Conservation (phyloP, 2,797 vertebrate genomes). For the Echiichthys vipera region DNA sequence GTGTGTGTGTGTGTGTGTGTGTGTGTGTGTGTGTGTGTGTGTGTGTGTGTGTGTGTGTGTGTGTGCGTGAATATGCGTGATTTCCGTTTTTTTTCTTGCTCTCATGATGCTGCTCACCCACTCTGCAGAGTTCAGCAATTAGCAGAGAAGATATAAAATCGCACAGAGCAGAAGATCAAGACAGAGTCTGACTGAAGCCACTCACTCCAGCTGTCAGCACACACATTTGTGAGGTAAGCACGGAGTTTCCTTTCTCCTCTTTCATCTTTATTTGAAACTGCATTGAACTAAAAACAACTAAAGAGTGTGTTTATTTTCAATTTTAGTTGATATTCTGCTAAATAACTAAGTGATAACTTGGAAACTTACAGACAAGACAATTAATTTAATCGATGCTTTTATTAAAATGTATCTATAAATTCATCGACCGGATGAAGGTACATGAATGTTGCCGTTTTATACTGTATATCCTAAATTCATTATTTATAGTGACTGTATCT, state of each 20-base stretch:
- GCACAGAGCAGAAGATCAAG: fast-evolving
- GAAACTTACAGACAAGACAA: no score
- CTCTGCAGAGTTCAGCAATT: background rate
- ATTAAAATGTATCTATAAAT: no score
- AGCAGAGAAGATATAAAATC: background rate
- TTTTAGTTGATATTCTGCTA: background rate
- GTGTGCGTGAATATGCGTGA: background rate
- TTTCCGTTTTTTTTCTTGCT: background rate
- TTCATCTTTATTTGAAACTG: background rate
- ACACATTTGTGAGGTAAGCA: constrained; percentile 22
- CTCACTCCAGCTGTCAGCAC: background rate
- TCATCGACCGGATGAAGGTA: no score
- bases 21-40: background rate
- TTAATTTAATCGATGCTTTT: background rate
- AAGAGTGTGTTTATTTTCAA: background rate
- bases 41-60: background rate
- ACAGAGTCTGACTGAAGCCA: background rate
- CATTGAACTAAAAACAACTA: background rate
- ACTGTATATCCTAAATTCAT: background rate
- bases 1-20: constrained; percentile 2
- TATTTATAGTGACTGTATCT: background rate
- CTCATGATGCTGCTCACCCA: background rate
- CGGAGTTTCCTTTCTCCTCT: background rate
- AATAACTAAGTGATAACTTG: background rate
- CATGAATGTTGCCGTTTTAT: no score